These are phyloP conservation scores for Euproctis similis DNA, from an alignment of 2,888 invertebrate species.

Conservation along the genomic window DNA sequence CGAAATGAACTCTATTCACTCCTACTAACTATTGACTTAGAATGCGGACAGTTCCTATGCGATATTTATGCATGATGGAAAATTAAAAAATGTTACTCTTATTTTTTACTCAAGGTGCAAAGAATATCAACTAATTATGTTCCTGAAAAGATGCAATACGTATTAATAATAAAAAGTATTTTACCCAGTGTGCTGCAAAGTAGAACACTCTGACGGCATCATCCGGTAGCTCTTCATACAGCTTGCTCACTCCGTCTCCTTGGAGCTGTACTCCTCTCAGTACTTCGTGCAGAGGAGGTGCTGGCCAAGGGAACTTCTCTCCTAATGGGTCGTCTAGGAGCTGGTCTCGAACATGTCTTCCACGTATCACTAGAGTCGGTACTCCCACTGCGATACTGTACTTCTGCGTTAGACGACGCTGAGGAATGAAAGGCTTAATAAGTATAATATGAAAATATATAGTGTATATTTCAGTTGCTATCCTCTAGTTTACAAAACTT, in stretches of 20 bases:
- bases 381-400: constrained; percentile 86
- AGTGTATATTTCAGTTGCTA: no score
- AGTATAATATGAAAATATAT: no score
- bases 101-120: no score
- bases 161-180: no score
- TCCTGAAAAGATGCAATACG: no score
- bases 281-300: constrained; percentile 79
- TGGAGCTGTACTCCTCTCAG: constrained; percentile 66
- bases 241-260: constrained; percentile 46
- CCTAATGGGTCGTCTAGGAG: constrained; percentile 81
- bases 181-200: constrained; percentile 93
- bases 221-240: constrained; percentile 77
- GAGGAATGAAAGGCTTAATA: constrained; percentile 32
- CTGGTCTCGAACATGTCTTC: constrained; percentile 79
- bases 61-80: no score
- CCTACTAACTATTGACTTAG: no score
- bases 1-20: no score
- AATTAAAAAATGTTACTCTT: no score
- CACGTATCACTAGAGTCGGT: constrained; percentile 84
- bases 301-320: constrained; percentile 86
- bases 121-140: no score
- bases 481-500: no score
- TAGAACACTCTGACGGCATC: constrained; percentile 84
- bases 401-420: constrained; percentile 85
- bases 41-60: no score